Base-by-base conservation (phyloP, 2,113 vertebrate genomes). In the Stercorarius parasiticus region DNA sequence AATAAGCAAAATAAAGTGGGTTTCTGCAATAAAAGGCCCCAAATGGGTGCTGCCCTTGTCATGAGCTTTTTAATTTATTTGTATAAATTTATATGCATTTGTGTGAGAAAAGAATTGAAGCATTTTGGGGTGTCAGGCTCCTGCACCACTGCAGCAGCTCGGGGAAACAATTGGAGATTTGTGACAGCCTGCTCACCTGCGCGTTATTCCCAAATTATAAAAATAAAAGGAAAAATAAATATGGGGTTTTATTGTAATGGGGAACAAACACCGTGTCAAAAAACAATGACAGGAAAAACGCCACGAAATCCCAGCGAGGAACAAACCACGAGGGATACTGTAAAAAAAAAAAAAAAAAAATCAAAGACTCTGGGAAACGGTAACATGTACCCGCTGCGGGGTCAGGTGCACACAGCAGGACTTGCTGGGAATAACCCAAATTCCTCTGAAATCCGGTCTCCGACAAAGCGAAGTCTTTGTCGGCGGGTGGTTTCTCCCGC, bases 351-450 rank as follows among this genome's bases (percentile, higher is more conserved):
- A 25, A 15, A 43, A 65, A 15, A 10, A 43, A 32, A 20, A 16
- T 3, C 9, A 10, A 56, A 16, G 7, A 30, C 15, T 23, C 65
- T 26, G 0, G 11, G 58, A 13, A 72, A 53, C 1, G 5, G 53
- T 4, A 8, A 65, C 91, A 80, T 38, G 49, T 38, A 49, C 38
- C 29, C 49, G 82, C 92, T 11, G 43, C 22, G 25, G 94, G 86
- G 70, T 83, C 87, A 69, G 85, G 58, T 30, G 55, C 90, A 52
- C 49, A 26, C 64, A 22, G 14, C n/a, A 6, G 17, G 56, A 53
- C 13, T 88, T 27, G 86, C 65, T 40, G 83, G 93, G 95, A 97
- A 96, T 67, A 93, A 90, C 40, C 67, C 65, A 36, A 87, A 86
- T 84, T 76, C 87, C 69, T 49, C 62, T 4, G 27, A 86, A 69